These are phyloP conservation scores for Tipula helvola DNA, from an alignment of 2,888 invertebrate genomes.

Conservation along the genomic window DNA sequence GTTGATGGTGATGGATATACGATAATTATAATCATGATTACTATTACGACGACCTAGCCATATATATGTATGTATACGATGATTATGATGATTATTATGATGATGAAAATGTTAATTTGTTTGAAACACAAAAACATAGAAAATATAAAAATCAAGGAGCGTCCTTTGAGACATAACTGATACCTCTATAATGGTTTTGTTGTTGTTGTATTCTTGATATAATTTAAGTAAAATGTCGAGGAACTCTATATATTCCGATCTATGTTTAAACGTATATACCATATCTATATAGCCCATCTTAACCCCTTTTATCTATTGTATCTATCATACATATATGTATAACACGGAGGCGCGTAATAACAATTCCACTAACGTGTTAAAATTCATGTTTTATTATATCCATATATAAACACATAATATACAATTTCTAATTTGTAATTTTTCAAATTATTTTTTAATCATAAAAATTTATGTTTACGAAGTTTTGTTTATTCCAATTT, in stretches of 20 bases:
- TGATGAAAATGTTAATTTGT: constrained; percentile 4
- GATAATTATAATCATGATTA: neutral
- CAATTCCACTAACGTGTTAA: neutral
- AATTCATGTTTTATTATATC: neutral
- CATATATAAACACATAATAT: neutral
- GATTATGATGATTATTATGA: neutral
- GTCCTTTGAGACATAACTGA: neutral
- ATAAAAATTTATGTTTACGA: neutral
- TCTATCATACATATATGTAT: neutral
- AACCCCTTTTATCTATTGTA: neutral
- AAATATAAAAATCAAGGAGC: neutral
- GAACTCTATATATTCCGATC: neutral
- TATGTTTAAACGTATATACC: neutral
- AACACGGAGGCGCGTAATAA: neutral
- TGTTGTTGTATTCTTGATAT: neutral
- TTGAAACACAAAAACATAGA: neutral
- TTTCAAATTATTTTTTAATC: neutral
- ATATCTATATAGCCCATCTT: neutral
- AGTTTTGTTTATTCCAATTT: neutral
- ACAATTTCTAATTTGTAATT: neutral
- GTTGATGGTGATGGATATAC: neutral
- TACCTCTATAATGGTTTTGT: neutral
- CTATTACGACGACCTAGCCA: neutral
- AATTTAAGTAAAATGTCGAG: neutral
- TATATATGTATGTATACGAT: neutral